Evolutionary conservation across 2,888 invertebrate genomes (phyloP).

Genomic region (Eristalis pertinax): DNA sequence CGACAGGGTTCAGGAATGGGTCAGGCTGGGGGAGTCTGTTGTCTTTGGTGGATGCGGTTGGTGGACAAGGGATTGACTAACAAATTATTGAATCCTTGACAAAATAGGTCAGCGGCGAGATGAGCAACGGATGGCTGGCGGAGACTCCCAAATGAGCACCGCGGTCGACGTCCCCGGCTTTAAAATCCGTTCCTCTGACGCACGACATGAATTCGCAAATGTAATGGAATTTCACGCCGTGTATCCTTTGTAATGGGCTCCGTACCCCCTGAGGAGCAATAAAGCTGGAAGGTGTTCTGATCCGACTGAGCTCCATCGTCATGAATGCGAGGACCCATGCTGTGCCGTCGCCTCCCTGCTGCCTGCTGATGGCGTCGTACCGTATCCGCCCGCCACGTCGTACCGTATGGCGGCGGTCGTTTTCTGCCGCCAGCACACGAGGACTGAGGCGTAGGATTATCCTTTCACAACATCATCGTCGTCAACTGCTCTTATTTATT

Average conservation of each 20-base stretch:
- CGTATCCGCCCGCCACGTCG: conserved; percentile 7
- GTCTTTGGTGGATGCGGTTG: conserved; percentile 23
- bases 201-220: conserved; percentile 30
- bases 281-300: conserved; percentile 52
- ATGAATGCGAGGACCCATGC: not conserved
- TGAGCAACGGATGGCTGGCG: not conserved
- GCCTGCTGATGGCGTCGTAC: not conserved
- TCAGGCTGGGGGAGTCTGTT: conserved; percentile 22
- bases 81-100: conserved; percentile 19
- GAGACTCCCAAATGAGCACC: conserved; percentile 26
- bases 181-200: not conserved
- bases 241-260: conserved; percentile 43
- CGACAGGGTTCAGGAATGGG: conserved; percentile 4
- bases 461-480: conserved; percentile 61
- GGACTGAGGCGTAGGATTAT: conserved; percentile 50
- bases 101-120: conserved; percentile 30
- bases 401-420: not conserved
- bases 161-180: not conserved
- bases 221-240: conserved; percentile 58
- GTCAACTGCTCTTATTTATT: conserved; percentile 68
- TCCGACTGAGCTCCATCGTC: conserved; percentile 1
- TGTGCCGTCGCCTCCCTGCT: not conserved
- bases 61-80: conserved; percentile 40
- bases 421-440: not conserved
- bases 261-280: conserved; percentile 56